Percentiles rank a stretch among this genome's conserved stretches.
Conservation (phyloP, 2,888 invertebrate genomes). For the Podotricha telesiphe region DNA sequence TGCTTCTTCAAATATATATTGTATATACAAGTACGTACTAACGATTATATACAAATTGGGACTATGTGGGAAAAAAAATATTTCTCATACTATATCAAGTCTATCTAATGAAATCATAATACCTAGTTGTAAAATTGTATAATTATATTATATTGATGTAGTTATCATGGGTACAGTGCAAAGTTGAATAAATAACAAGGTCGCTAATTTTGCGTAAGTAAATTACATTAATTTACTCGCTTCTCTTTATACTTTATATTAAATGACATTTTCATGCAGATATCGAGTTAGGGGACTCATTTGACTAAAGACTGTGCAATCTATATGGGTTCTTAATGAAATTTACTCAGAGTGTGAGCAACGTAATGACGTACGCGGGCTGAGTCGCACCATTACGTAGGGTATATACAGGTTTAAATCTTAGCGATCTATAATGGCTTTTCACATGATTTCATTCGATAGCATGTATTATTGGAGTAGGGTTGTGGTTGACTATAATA, state of each 20-base stretch:
- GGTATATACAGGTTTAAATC: conserved; percentile 67
- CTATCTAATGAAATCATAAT: too few relatives aligned
- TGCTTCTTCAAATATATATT: too few relatives aligned
- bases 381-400: conserved; percentile 39
- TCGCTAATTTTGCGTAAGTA: neutral
- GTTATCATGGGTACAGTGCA: neutral
- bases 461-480: conserved; percentile 63
- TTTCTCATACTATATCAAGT: too few relatives aligned
- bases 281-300: conserved; percentile 20
- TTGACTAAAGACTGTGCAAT: conserved; percentile 15
- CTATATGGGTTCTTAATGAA: conserved; percentile 34
- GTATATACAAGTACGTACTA: too few relatives aligned
- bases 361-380: conserved; percentile 41
- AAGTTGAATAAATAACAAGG: neutral
- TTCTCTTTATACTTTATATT: conserved; percentile 2
- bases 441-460: conserved; percentile 72
- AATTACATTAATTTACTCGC: neutral
- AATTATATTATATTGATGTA: neutral
- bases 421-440: conserved; percentile 76
- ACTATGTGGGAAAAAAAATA: too few relatives aligned
- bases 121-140: neutral
- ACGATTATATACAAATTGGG: too few relatives aligned
- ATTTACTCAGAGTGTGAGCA: conserved; percentile 33
- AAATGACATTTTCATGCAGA: conserved; percentile 16
- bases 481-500: conserved; percentile 47